Conservation (phyloP, 2,888 invertebrate species). For the Lobophora halterata region DNA sequence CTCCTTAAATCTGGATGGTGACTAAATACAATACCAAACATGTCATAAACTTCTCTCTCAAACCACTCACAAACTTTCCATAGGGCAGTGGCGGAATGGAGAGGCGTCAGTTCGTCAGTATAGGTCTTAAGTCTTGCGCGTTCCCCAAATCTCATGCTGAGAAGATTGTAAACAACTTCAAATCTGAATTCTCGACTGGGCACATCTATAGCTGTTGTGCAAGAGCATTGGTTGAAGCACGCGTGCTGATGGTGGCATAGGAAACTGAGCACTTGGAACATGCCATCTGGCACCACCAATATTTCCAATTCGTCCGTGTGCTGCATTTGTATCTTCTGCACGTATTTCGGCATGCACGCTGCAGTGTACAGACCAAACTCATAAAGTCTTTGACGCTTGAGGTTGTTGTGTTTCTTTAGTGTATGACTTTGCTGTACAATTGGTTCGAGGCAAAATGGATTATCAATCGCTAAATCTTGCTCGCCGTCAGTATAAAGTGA, state of each 20-base stretch:
- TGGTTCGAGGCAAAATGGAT: slow-evolving; percentile 51
- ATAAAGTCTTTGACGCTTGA: slow-evolving; percentile 54
- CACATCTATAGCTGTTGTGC: slow-evolving; percentile 64
- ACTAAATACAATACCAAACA: slow-evolving; percentile 66
- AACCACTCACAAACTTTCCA: slow-evolving; percentile 52
- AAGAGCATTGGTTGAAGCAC: slow-evolving; percentile 56
- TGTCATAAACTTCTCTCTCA: slow-evolving; percentile 69
- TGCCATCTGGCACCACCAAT: slow-evolving; percentile 59
- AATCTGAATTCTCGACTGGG: slow-evolving; percentile 62
- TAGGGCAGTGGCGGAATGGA: slow-evolving; percentile 52
- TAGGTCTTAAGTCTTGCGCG: slow-evolving; percentile 60
- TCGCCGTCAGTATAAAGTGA: slow-evolving; percentile 9
- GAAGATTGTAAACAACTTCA: slow-evolving; percentile 59
- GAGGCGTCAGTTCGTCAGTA: slow-evolving; percentile 66
- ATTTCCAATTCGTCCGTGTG: slow-evolving; percentile 65
- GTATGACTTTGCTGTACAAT: slow-evolving; percentile 48
- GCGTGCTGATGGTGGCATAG: slow-evolving; percentile 63
- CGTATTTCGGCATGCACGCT: slow-evolving; percentile 65
- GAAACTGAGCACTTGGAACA: slow-evolving; percentile 57
- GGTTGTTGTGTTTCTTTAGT: slow-evolving; percentile 56
- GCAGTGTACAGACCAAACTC: slow-evolving; percentile 70
- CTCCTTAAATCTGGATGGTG: slow-evolving; percentile 71
- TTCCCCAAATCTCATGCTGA: slow-evolving; percentile 55
- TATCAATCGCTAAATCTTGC: slow-evolving; percentile 17
- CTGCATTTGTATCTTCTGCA: slow-evolving; percentile 67